Evolutionary conservation across 2,113 vertebrate species (phyloP).

Genomic region (Embiotoca jacksoni): DNA sequence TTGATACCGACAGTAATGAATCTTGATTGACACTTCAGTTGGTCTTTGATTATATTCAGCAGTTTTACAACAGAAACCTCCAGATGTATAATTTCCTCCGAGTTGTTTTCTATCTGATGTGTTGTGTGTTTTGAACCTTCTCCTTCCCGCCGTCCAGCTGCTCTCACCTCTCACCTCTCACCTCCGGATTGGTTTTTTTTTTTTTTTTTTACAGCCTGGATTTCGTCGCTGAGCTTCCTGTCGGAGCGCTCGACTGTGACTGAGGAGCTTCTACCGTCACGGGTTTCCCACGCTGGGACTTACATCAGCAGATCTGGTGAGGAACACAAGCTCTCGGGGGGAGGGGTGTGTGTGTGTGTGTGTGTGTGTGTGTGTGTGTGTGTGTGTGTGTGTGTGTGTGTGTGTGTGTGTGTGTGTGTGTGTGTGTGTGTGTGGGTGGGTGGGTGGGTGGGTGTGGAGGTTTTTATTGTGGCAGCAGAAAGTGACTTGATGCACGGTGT

Average conservation of each 20-base stretch:
- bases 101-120: background rate
- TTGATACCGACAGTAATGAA: conserved; percentile 1
- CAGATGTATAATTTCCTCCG: background rate
- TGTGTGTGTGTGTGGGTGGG: conserved; percentile 3
- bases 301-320: conserved; percentile 49
- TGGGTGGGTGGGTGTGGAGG: background rate
- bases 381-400: background rate
- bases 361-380: background rate
- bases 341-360: background rate
- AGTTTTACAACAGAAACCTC: background rate
- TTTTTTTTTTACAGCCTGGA: conserved; percentile 38
- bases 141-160: background rate
- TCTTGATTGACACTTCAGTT: background rate
- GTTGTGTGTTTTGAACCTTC: background rate
- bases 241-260: background rate
- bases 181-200: background rate
- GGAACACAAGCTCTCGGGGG: background rate
- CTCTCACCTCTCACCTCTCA: background rate
- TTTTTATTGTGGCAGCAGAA: background rate
- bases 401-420: background rate
- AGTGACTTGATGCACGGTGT: background rate
- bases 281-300: conserved; percentile 32
- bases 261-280: conserved; percentile 26
- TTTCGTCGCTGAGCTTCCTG: background rate
- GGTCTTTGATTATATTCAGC: conserved; percentile 10